A percentile compares a stretch with the other conserved stretches of the same genome.
Conservation (phyloP, 2,797 vertebrate species). For the Hozukius guyotensis region DNA sequence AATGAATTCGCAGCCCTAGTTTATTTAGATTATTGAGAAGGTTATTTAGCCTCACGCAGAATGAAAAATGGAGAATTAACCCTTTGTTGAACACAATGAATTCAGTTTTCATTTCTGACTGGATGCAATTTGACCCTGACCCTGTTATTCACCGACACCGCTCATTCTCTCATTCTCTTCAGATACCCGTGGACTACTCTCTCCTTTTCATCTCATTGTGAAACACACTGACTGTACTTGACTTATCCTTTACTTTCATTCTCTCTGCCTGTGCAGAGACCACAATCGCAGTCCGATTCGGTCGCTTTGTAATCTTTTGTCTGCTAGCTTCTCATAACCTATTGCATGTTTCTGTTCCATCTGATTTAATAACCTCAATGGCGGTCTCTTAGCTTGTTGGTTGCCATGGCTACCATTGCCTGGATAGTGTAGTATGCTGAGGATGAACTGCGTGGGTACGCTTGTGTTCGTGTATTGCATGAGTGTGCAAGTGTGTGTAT, state of each 20-base stretch:
- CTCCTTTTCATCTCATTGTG: not conserved
- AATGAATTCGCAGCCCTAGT: not conserved
- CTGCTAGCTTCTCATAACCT: slow-evolving; percentile 16
- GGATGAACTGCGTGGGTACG: slow-evolving; percentile 56
- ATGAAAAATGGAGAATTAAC: not conserved
- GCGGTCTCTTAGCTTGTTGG: slow-evolving; percentile 58
- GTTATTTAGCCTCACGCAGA: not conserved
- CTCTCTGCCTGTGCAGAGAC: not conserved
- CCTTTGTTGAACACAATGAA: not conserved
- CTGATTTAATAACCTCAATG: slow-evolving; percentile 61
- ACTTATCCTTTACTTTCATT: not conserved
- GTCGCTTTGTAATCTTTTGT: not conserved
- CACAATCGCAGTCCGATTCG: not conserved
- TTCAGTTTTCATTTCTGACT: not conserved
- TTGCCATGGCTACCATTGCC: slow-evolving; percentile 65
- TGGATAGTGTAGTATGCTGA: slow-evolving; percentile 51
- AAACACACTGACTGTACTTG: not conserved
- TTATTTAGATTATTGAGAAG: not conserved
- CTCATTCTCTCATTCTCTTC: not conserved
- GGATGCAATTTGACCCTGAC: not conserved
- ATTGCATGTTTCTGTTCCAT: slow-evolving; percentile 31
- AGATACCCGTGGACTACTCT: not conserved
- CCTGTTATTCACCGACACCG: too few relatives aligned
- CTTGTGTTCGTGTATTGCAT: slow-evolving; percentile 19
- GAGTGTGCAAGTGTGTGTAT: not conserved